phyloP scores from a whole-genome alignment of 2,888 invertebrate species.

The Idaea aversata region DNA sequence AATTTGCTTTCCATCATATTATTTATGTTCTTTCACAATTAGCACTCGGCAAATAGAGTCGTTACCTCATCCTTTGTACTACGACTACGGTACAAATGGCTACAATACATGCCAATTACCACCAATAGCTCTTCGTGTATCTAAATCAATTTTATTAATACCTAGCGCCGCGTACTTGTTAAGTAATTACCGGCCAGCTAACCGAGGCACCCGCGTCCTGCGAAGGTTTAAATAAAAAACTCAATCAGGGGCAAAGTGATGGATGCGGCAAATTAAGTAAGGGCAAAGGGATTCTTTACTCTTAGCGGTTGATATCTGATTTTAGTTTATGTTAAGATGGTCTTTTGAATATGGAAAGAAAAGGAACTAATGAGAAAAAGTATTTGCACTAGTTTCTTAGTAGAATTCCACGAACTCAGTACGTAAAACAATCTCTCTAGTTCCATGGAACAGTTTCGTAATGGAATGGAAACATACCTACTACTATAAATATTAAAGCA shows the following conservation, averaged over 20 bases:
- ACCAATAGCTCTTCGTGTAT: conserved; percentile 52
- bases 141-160: conserved; percentile 74
- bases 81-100: not conserved
- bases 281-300: no score
- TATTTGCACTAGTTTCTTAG: no score
- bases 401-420: no score
- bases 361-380: no score
- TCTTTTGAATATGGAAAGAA: no score
- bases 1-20: not conserved
- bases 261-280: not conserved
- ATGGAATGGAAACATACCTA: no score
- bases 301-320: no score
- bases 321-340: no score
- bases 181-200: conserved; percentile 50
- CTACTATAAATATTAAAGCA: no score
- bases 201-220: conserved; percentile 16
- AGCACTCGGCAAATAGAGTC: not conserved
- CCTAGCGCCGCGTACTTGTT: conserved; percentile 58
- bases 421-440: no score
- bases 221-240: conserved; percentile 6
- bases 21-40: conserved; percentile 9
- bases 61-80: conserved; percentile 6
- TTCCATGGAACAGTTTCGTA: no score
- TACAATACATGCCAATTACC: conserved; percentile 35
- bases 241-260: not conserved